These are phyloP conservation scores for Cryptophagus acutangulus DNA, from an alignment of 2,888 invertebrate species.

Conservation along the genomic window DNA sequence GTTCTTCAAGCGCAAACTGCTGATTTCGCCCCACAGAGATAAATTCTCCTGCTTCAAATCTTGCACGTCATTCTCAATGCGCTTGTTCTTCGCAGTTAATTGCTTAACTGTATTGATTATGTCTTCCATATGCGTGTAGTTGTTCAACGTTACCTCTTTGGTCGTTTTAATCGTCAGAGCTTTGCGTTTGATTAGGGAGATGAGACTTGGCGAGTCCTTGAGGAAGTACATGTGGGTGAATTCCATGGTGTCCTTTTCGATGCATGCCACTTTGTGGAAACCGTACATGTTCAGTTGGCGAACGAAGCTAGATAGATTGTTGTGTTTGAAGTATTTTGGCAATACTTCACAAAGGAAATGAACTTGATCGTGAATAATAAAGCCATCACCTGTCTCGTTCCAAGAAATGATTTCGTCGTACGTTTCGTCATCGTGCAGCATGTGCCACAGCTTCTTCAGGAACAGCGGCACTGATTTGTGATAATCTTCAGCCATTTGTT, in stretches of 20 bases:
- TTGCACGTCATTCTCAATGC: constrained; percentile 27
- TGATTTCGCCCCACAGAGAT: constrained; percentile 32
- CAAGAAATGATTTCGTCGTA: constrained; percentile 30
- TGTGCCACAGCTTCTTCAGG: constrained; percentile 34
- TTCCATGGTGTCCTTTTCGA: constrained; percentile 85
- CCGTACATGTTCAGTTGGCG: constrained; percentile 98
- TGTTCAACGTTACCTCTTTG: not conserved
- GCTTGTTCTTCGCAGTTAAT: constrained; percentile 26
- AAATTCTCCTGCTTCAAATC: constrained; percentile 31
- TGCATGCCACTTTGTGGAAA: constrained; percentile 87
- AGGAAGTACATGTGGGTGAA: constrained; percentile 90
- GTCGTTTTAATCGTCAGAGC: not conserved
- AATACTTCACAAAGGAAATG: constrained; percentile 84
- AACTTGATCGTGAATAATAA: constrained; percentile 87
- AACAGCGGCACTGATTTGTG: constrained; percentile 31
- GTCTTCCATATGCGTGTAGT: constrained; percentile 15
- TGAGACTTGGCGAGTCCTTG: constrained; percentile 72
- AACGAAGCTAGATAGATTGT: constrained; percentile 95
- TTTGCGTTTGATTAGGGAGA: constrained; percentile 76
- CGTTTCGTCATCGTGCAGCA: constrained; percentile 28
- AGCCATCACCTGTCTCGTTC: constrained; percentile 65
- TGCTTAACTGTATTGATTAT: constrained; percentile 25
- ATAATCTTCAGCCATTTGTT: too few species aligned
- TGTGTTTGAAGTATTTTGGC: constrained; percentile 95
- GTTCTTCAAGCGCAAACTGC: constrained; percentile 29